A percentile compares a stretch with the other conserved stretches of the same genome.
Conservation (phyloP, 2,113 vertebrate species). For the Microcebus murinus region DNA sequence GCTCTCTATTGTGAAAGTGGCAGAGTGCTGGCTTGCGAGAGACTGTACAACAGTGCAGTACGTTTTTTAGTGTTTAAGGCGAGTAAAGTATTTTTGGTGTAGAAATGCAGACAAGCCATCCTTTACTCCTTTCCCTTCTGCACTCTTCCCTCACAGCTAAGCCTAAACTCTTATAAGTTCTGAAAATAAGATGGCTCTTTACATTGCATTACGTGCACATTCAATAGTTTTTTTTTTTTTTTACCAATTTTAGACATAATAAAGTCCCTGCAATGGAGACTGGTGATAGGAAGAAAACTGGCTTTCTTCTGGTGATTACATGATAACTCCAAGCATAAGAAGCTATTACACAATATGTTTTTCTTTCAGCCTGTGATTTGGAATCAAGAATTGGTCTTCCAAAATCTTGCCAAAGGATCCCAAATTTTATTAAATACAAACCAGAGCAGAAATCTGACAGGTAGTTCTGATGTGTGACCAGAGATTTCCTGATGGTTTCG, state of each 20-base stretch:
- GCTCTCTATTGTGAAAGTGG: background rate
- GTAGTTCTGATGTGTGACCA: background rate
- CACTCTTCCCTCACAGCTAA: background rate
- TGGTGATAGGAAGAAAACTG: background rate
- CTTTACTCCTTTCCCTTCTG: background rate
- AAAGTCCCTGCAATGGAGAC: background rate
- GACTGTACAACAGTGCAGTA: fast-evolving
- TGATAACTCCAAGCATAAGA: background rate
- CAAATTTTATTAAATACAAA: background rate
- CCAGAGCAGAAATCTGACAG: background rate
- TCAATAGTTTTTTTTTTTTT: background rate
- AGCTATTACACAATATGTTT: background rate
- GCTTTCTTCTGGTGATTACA: background rate
- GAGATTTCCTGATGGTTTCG: background rate
- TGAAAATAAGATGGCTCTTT: background rate
- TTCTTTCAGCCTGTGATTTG: background rate
- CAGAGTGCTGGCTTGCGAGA: background rate
- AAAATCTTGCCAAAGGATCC: background rate
- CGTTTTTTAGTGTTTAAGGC: background rate
- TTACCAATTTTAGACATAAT: background rate
- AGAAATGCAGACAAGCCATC: fast-evolving
- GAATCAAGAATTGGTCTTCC: background rate
- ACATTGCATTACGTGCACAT: background rate
- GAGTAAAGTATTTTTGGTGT: background rate
- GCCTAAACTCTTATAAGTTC: background rate